Conservation (phyloP, 2,113 vertebrate genomes). For the Melanerpes formicivorus region DNA sequence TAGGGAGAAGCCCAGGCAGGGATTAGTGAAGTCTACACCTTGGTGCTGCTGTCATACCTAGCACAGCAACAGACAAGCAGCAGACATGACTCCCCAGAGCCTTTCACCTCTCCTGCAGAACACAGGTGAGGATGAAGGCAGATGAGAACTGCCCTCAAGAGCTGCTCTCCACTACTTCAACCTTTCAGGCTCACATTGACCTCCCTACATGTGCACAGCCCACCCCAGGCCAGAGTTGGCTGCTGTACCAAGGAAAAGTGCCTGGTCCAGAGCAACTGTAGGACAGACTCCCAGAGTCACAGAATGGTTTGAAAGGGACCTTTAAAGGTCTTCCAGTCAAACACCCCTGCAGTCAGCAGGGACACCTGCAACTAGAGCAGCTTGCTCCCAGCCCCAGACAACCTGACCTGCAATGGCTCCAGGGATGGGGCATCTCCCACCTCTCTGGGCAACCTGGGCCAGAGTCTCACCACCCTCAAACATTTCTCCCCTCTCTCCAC, state of each 20-base stretch:
- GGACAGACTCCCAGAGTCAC: not conserved
- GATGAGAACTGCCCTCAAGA: not conserved
- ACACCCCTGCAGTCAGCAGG: too few species aligned
- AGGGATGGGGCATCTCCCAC: too few species aligned
- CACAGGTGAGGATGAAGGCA: fast-evolving
- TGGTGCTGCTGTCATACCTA: fast-evolving
- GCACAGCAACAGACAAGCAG: not conserved
- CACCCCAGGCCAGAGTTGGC: not conserved
- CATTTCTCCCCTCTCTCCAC: too few species aligned
- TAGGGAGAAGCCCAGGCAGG: fast-evolving
- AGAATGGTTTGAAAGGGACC: too few species aligned
- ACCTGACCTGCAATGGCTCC: too few species aligned
- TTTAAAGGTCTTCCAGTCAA: too few species aligned
- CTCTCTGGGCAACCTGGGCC: too few species aligned
- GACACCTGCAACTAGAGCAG: too few species aligned
- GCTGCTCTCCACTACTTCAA: not conserved
- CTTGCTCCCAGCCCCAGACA: too few species aligned
- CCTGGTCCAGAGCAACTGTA: not conserved
- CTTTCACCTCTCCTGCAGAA: not conserved
- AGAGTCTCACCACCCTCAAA: too few species aligned
- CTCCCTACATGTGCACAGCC: not conserved
- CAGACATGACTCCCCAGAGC: not conserved
- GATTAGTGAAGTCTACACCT: not conserved
- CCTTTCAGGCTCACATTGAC: not conserved
- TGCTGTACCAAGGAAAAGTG: fast-evolving